Evolutionary conservation across 2,888 invertebrate genomes (phyloP).

Genomic region (Chromoteleia sp.): DNA sequence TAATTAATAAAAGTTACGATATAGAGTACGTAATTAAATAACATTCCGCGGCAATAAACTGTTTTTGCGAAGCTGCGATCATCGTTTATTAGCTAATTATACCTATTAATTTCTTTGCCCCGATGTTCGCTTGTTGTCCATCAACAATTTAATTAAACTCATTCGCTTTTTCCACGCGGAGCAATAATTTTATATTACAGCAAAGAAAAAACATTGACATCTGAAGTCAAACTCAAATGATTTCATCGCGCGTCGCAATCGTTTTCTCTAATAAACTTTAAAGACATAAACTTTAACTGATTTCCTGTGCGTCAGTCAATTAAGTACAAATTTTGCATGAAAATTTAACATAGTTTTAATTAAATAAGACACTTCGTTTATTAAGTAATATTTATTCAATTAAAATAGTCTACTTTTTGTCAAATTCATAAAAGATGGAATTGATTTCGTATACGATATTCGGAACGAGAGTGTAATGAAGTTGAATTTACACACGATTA

Average conservation of each 20-base stretch:
- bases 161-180: conserved; percentile 2
- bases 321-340: too few species aligned
- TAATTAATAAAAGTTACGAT: conserved; percentile 34
- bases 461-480: neutral
- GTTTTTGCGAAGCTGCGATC: conserved; percentile 14
- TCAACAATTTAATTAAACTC: conserved; percentile 38
- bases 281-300: conserved; percentile 7
- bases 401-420: too few species aligned
- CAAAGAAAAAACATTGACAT: neutral
- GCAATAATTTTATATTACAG: conserved; percentile 17
- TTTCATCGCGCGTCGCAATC: conserved; percentile 15
- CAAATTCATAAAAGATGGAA: too few species aligned
- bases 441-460: conserved; percentile 22
- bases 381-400: too few species aligned
- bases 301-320: too few species aligned
- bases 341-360: too few species aligned
- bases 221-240: conserved; percentile 8
- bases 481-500: conserved; percentile 8
- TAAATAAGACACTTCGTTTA: too few species aligned
- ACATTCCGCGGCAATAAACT: conserved; percentile 24
- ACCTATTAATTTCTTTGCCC: conserved; percentile 34
- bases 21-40: conserved; percentile 12
- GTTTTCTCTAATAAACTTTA: neutral
- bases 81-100: conserved; percentile 40
- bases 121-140: neutral